Base-by-base conservation (phyloP, 2,888 invertebrate genomes). In the Pycnomerus fuliginosus region DNA sequence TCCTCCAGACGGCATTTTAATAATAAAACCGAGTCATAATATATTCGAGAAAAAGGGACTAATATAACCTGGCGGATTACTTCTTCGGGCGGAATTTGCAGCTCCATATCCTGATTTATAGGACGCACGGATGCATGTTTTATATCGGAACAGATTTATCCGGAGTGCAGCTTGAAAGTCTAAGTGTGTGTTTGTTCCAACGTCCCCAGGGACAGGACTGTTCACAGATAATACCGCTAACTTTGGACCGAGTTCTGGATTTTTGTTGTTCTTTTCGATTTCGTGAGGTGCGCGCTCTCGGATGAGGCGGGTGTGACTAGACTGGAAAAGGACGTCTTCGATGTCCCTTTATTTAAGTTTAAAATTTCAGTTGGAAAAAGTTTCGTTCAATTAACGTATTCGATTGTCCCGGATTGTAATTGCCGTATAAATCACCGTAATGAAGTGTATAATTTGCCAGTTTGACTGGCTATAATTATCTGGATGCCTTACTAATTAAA, bases 221-320 rank as follows among this genome's bases (percentile, higher is more conserved):
- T 61, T 64, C 62, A 53, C 57, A 58, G 64, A 62, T 65, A 65
- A 65, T 63, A 58, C 64, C 58, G 50, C 61, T 63, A 66, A 65
- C 65, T 66, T 61, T 48, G 55, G 55, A 39, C 59, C 51, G 60
- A 66, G 60, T 63, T 62, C 46, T 56, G 55, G 60, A 61, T 64
- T 64, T 64, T 62, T 64, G 66, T 66, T 66, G 66, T 64, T 66
- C 66, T 65, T 66, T 64, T 64, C 60, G 62, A 64, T 66, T 65
- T 60, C 49, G 56, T 52, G 50, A 56, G 58, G 61, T 60, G 64
- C 60, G 62, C 60, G 62, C 58, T 60, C 55, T 50, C 58, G 58
- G 61, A 60, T 42, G 56, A 55, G 43, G 40, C 39, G 46, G 46
- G 58, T 60, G 64, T 64, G 65, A 66, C 64, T 63, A 55, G 66